Percentiles rank a stretch among this genome's conserved stretches.
These are phyloP conservation scores for Tenthredo mesomela DNA, from an alignment of 2,888 invertebrate genomes.

Conservation along the genomic window DNA sequence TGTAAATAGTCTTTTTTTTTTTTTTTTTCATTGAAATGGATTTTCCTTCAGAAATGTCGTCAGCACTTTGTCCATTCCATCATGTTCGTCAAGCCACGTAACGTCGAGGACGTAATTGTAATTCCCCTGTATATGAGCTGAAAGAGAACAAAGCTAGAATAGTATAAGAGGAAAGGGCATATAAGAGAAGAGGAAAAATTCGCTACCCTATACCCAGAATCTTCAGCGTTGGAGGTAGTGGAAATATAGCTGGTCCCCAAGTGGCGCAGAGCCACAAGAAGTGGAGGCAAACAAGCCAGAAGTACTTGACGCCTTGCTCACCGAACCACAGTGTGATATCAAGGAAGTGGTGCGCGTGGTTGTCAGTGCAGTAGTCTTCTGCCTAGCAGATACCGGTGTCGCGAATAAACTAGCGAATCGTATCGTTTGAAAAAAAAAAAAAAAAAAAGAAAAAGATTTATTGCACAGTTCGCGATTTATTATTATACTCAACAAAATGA, in stretches of 20 bases:
- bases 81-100: slow-evolving; percentile 44
- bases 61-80: slow-evolving; percentile 48
- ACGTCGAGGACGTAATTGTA: slow-evolving; percentile 38
- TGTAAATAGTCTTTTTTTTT: too few relatives aligned
- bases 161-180: background rate
- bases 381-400: background rate
- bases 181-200: slow-evolving; percentile 11
- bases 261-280: slow-evolving; percentile 20
- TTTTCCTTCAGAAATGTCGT: background rate
- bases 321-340: slow-evolving; percentile 45
- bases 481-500: slow-evolving; percentile 11
- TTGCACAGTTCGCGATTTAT: background rate
- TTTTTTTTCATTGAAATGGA: background rate
- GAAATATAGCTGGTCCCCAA: slow-evolving; percentile 39
- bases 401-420: background rate
- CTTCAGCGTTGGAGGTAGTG: slow-evolving; percentile 22
- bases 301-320: slow-evolving; percentile 45
- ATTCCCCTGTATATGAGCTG: slow-evolving; percentile 23
- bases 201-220: slow-evolving; percentile 33
- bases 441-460: background rate
- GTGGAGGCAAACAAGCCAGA: slow-evolving; percentile 48
- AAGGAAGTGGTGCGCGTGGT: slow-evolving; percentile 50
- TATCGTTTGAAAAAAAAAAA: background rate
- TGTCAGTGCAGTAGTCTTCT: slow-evolving; percentile 33
- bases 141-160: slow-evolving; percentile 51